Evolutionary conservation across 2,113 vertebrate genomes (phyloP).

Genomic region (Chascanopsetta lugubris): DNA sequence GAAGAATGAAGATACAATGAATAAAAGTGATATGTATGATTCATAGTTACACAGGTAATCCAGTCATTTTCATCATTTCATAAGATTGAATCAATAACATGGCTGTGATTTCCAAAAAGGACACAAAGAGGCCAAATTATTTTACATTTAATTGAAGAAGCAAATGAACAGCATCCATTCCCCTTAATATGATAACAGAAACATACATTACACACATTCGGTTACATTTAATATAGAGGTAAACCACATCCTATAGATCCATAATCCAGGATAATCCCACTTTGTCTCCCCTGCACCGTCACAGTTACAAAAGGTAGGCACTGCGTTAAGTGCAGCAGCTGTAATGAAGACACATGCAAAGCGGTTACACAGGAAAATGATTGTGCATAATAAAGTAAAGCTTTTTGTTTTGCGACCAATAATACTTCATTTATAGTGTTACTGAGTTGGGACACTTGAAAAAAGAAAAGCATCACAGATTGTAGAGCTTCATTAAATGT

Average conservation of each 20-base stretch:
- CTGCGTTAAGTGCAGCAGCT: conserved; percentile 26
- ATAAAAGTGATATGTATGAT: background rate
- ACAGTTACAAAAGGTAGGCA: conserved; percentile 63
- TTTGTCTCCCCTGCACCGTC: conserved; percentile 48
- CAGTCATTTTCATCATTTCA: background rate
- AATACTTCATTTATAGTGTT: conserved; percentile 67
- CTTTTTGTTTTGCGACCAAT: conserved; percentile 33
- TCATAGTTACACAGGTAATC: background rate
- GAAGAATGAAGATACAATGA: background rate
- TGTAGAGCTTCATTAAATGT: conserved; percentile 42
- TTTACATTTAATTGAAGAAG: conserved; percentile 71
- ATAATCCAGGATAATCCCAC: conserved; percentile 75
- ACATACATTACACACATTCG: conserved; percentile 60
- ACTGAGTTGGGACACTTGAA: conserved; percentile 20
- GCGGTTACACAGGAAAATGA: conserved; percentile 53
- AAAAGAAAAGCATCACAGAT: conserved; percentile 5
- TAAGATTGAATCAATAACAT: background rate
- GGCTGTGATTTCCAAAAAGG: background rate
- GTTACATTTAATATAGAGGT: conserved; percentile 65
- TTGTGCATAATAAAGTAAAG: conserved; percentile 54
- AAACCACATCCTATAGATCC: conserved; percentile 62
- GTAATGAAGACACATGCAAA: conserved; percentile 61
- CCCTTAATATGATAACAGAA: conserved; percentile 48
- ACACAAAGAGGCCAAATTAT: conserved; percentile 20
- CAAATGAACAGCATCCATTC: conserved; percentile 45